Conservation (phyloP, 2,797 vertebrate genomes). For the Buceros bicornis region DNA sequence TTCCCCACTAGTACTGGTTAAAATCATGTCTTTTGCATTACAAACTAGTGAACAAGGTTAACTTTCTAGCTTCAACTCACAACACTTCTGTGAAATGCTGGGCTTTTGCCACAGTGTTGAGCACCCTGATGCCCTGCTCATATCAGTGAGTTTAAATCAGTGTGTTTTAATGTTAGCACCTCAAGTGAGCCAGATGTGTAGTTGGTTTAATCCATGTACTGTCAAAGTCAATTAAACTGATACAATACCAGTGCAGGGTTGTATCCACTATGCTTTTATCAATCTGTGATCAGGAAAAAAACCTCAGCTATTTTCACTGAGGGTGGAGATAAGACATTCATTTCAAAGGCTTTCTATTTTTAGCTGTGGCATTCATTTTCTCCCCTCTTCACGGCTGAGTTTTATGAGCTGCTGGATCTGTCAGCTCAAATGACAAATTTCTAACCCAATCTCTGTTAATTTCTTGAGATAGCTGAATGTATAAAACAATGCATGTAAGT, state of each 20-base stretch:
- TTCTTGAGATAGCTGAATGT: not conserved
- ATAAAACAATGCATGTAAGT: not conserved
- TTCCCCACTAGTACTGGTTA: not conserved
- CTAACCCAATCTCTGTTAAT: not conserved
- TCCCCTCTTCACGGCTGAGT: not conserved
- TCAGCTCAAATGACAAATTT: slow-evolving; percentile 27
- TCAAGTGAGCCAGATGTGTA: not conserved
- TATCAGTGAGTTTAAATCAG: not conserved
- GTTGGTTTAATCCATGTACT: not conserved
- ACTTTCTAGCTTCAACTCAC: not conserved
- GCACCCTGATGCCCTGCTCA: not conserved
- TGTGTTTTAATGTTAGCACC: not conserved
- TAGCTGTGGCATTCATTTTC: not conserved
- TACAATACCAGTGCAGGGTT: not conserved
- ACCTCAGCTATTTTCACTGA: not conserved
- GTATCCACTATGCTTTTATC: not conserved
- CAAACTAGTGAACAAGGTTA: not conserved
- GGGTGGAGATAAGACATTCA: not conserved
- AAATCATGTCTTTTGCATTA: not conserved
- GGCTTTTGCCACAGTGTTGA: not conserved
- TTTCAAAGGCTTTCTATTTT: slow-evolving; percentile 42
- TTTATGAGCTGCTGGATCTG: slow-evolving; percentile 24
- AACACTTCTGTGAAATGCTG: not conserved
- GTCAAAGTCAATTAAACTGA: not conserved
- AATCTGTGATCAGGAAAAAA: not conserved